phyloP scores from a whole-genome alignment of 2,888 invertebrate genomes.

The Cistogaster globosa region DNA sequence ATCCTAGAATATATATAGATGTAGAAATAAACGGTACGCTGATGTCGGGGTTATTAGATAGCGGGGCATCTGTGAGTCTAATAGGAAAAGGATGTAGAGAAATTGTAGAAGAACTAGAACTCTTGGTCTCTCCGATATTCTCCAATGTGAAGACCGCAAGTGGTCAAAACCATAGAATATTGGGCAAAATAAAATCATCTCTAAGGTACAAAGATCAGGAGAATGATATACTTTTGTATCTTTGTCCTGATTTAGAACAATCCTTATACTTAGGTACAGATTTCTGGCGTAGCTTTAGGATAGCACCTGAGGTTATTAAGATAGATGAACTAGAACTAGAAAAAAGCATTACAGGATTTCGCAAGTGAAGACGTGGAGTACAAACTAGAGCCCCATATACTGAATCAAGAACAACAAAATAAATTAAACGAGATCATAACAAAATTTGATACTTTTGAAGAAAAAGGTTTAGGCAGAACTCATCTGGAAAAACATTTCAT shows the following conservation, averaged over 20 bases:
- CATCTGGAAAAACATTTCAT: too few species aligned
- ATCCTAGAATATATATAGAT: background rate
- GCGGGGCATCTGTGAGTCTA: background rate
- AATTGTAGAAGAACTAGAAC: background rate
- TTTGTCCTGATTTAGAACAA: too few species aligned
- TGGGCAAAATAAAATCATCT: slow-evolving; percentile 12
- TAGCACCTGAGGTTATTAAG: background rate
- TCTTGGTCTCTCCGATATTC: background rate
- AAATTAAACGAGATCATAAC: too few species aligned
- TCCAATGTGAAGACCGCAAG: slow-evolving; percentile 28
- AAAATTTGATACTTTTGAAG: too few species aligned
- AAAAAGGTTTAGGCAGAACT: too few species aligned
- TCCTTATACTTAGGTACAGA: background rate
- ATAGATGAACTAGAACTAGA: background rate
- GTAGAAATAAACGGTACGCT: background rate
- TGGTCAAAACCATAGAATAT: slow-evolving; percentile 17
- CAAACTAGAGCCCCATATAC: background rate
- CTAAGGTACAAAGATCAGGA: background rate
- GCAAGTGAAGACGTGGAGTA: background rate
- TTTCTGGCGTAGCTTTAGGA: background rate
- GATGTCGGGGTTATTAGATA: slow-evolving; percentile 3
- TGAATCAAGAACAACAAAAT: background rate
- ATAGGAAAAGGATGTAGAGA: slow-evolving; percentile 5
- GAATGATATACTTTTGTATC: background rate
- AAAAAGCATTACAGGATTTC: background rate